phyloP scores from a whole-genome alignment of 1,140 invertebrate species.

The Bombus confusus region DNA sequence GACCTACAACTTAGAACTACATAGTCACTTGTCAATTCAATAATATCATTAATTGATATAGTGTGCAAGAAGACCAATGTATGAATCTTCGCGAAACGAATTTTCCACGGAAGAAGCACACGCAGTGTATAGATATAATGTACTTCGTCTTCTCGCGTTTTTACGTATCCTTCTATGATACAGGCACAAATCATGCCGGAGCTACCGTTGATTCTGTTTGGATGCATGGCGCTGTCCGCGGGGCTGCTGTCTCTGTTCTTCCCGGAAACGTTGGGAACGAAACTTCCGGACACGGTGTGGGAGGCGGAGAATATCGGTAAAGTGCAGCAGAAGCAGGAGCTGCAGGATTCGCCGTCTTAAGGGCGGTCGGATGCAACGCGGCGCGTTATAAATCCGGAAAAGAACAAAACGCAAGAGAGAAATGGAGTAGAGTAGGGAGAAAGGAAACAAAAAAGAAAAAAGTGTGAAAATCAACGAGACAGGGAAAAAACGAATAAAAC shows the following conservation, averaged over 20 bases:
- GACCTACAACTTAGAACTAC: background rate
- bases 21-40: background rate
- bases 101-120: background rate
- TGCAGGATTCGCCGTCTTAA: slow-evolving; percentile 43
- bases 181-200: slow-evolving; percentile 83
- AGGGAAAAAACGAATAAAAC: background rate
- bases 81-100: background rate
- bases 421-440: background rate
- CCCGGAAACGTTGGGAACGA: slow-evolving; percentile 87
- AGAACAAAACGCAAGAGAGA: background rate
- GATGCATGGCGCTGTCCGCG: slow-evolving; percentile 84
- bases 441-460: background rate
- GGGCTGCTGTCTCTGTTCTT: slow-evolving; percentile 85
- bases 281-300: slow-evolving; percentile 87
- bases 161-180: background rate
- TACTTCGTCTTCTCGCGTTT: background rate
- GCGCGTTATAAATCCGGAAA: slow-evolving; percentile 14
- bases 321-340: slow-evolving; percentile 26
- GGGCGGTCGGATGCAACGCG: background rate
- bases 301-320: slow-evolving; percentile 86
- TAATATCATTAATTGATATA: no score
- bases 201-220: slow-evolving; percentile 87
- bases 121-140: background rate
- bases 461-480: background rate
- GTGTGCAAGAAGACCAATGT: background rate